Conservation (phyloP, 2,888 invertebrate genomes). For the Drosophila koepferae region DNA sequence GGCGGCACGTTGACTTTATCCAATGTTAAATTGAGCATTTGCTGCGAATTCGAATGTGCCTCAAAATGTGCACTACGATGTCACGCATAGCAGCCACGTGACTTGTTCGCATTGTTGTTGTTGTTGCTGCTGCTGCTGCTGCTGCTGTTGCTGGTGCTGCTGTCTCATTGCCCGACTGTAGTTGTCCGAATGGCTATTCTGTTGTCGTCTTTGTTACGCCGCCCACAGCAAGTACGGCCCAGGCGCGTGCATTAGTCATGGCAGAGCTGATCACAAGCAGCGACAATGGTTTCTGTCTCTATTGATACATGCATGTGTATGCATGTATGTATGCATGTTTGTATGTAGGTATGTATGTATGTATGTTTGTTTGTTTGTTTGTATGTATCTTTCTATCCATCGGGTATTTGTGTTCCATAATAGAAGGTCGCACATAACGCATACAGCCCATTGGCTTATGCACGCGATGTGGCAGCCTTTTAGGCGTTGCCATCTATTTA, state of each 20-base stretch:
- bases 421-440: slow-evolving; percentile 9
- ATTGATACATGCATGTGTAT: neutral
- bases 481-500: slow-evolving; percentile 39
- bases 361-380: too few species aligned
- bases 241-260: slow-evolving; percentile 18
- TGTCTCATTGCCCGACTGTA: neutral
- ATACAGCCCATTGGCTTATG: slow-evolving; percentile 8
- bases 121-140: slow-evolving; percentile 11
- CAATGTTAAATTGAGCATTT: slow-evolving; percentile 24
- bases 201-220: slow-evolving; percentile 4
- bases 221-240: slow-evolving; percentile 2
- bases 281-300: slow-evolving; percentile 7
- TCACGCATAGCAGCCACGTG: slow-evolving; percentile 66
- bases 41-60: slow-evolving; percentile 38
- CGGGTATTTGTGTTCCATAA: slow-evolving; percentile 8
- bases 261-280: slow-evolving; percentile 26
- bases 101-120: slow-evolving; percentile 22
- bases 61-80: slow-evolving; percentile 44
- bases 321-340: neutral
- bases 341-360: neutral
- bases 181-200: slow-evolving; percentile 8
- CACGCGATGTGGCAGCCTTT: slow-evolving; percentile 41
- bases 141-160: slow-evolving; percentile 5
- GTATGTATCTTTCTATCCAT: neutral
- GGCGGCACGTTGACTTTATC: slow-evolving; percentile 40